phyloP scores from a whole-genome alignment of 2,888 invertebrate genomes.

The Corythucha ciliata region DNA sequence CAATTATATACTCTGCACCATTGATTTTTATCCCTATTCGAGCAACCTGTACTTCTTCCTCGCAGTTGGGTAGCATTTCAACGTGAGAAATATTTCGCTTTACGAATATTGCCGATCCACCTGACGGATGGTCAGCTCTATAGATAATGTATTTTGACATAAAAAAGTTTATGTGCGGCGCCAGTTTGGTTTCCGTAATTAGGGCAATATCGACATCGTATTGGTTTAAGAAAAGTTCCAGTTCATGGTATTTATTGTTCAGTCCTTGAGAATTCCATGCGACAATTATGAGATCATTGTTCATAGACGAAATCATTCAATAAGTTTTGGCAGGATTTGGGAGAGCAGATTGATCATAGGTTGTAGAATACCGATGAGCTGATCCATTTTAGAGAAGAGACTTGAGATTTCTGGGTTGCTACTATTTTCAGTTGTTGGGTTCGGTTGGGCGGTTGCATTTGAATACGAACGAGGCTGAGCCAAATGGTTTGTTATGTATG shows the following conservation, averaged over 20 bases:
- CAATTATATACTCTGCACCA: too few species aligned
- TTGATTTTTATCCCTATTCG: too few species aligned
- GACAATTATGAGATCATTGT: neutral
- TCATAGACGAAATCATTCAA: neutral
- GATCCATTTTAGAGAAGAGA: neutral
- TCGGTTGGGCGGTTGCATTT: too few species aligned
- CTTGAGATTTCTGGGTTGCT: neutral
- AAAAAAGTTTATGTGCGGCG: neutral
- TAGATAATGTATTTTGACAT: neutral
- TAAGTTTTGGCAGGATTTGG: neutral
- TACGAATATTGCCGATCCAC: too few species aligned
- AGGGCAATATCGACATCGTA: neutral
- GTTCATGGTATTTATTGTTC: constrained; percentile 4
- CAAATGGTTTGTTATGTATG: too few species aligned
- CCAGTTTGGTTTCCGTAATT: constrained; percentile 4
- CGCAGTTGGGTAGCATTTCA: too few species aligned
- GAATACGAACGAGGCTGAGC: too few species aligned
- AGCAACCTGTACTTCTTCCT: too few species aligned
- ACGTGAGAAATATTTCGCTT: too few species aligned
- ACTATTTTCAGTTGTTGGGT: too few species aligned
- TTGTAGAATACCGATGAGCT: constrained; percentile 1
- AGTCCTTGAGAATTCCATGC: constrained; percentile 2
- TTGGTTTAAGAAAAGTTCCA: neutral
- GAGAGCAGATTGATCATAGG: neutral
- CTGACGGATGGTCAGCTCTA: too few species aligned